Base-by-base conservation (phyloP, 2,888 invertebrate genomes). In the Drosophila tripunctata region DNA sequence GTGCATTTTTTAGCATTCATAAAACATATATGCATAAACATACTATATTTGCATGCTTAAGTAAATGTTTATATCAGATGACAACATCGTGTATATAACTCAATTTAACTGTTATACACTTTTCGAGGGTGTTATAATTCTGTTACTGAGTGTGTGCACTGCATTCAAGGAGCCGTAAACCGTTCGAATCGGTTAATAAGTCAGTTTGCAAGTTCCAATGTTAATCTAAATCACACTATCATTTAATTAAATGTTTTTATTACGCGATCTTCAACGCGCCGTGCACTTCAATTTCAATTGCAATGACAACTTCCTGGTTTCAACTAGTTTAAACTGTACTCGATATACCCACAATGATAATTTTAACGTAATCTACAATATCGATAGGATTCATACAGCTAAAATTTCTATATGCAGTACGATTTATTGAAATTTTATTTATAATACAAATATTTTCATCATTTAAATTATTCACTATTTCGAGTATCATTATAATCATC, bases 251-350 rank as follows among this genome's bases (percentile, higher is more conserved):
- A 4, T 17, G 40, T n/a, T 41, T 33, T 33, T 22, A 4, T 21
- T 2, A 35, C 33, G 15, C 8, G 33, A 40, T 43, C 15, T 27
- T 27, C 12, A 10, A 19, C 7, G 45, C 14, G 19, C 24, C 22
- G 15, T 22, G 14, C 19, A n/a, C 21, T 22, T 21, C 38, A 17
- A 14, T 36, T 55, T 19, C 10, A 54, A 51, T 30, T 51, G 31
- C 43, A 30, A 21, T 31, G 45, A 12, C 19, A 17, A 31, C 33
- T 50, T 48, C 48, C 48, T 48, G 24, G 24, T 4, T 15, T 4
- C 27, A 50, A 36, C 75, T n/a, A 63, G 71, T 31, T 31, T 21
- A 35, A 85, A 82, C 67, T 60, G 51, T 61, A 58, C 36, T 84
- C 61, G 81, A 81, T 84, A 50, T 63, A 45, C 12, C 51, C 36